phyloP scores from a whole-genome alignment of 2,113 vertebrate genomes.

The Elanoides forficatus region DNA sequence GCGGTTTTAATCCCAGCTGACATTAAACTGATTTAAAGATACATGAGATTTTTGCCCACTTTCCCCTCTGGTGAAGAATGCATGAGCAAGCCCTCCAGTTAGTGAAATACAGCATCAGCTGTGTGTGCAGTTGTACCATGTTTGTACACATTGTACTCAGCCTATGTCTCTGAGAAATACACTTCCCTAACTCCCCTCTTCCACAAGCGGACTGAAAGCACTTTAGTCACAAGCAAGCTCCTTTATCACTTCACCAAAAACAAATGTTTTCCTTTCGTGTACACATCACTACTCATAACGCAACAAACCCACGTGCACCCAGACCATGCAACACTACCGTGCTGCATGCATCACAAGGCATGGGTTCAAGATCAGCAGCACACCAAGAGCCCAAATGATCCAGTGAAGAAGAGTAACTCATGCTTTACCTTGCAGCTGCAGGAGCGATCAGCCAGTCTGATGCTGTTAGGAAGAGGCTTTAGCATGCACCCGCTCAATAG shows the following conservation, averaged over 20 bases:
- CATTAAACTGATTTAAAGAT: not conserved
- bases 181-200: not conserved
- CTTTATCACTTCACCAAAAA: not conserved
- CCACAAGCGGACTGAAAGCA: not conserved
- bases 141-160: not conserved
- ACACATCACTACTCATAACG: not conserved
- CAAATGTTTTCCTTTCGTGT: not conserved
- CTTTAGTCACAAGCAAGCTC: not conserved
- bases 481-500: not conserved
- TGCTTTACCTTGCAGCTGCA: not conserved
- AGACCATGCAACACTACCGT: not conserved
- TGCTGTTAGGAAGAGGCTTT: not conserved
- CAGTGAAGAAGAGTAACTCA: accelerated
- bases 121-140: accelerated
- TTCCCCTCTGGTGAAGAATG: not conserved
- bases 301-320: not conserved
- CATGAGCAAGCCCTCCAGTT: not conserved
- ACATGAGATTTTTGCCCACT: not conserved
- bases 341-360: not conserved
- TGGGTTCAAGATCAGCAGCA: not conserved
- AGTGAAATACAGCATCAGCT: not conserved
- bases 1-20: not conserved
- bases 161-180: not conserved
- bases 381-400: not conserved
- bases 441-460: not conserved